Base-by-base conservation (phyloP, 1,140 invertebrate species). In the Eupristina koningsbergeri region DNA sequence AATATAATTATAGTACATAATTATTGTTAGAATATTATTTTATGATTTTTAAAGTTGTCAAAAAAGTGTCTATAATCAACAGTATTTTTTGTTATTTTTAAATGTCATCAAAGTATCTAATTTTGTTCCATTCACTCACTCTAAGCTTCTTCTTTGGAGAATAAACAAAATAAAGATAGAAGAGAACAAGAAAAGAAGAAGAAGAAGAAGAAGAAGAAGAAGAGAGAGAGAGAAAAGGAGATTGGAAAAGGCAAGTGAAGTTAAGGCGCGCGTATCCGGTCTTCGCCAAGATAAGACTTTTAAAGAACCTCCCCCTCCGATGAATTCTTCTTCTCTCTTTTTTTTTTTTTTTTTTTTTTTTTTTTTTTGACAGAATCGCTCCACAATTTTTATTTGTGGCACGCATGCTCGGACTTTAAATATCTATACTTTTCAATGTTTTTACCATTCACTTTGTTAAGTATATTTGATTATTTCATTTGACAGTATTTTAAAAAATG, bases 371-470 rank as follows among this genome's bases (percentile, higher is more conserved):
- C 39, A 31, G 8, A 50, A 15, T 13, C 26, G 31, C 26, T 74
- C 67, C 47, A 34, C 75, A 73, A 83, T 73, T 84, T 80, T 84
- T 84, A 84, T 84, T 84, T 63, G 76, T 77, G 67, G 67, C 67
- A 84, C 69, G 53, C 76, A 39, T 79, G 82, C 26, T 58, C 31
- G 41, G 64, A 84, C 83, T 84, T 64, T 83, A 78, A 83, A 84
- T 63, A 58, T 7, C 50, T 26, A 22, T 9, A 22, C 61, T 39
- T 47, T 84, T 47, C 17, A 50, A n/a, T 75, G 47, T 15, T 39
- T 58, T 39, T 34, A 19, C 2, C 64, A 8, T 39, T 61, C 50
- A 36, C 17, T 61, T 5, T 11, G 13, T 61, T 76, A 11, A 22
- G 17, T 61, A 39, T 61, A 34, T 41, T 50, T 41, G 5, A 74